Evolutionary conservation across 1,140 invertebrate genomes (phyloP).

Genomic region (Atopsyche davidsoni): DNA sequence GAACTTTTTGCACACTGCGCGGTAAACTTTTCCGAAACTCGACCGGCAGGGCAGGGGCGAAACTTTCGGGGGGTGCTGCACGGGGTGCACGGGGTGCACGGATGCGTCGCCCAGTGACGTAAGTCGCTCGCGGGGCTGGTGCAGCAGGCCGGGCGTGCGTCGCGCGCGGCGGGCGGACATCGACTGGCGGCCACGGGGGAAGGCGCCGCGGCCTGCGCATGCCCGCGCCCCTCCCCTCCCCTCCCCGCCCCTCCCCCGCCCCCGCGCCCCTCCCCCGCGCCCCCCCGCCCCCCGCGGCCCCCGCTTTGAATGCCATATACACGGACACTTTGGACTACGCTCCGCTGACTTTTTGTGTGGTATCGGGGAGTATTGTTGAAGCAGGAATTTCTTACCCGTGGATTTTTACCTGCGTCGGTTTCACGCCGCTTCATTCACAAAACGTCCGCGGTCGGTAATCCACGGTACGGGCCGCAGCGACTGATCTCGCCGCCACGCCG

Average conservation of each 20-base stretch:
- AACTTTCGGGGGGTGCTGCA: constrained; percentile 3
- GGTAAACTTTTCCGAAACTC: constrained; percentile 6
- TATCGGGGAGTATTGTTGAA: constrained; percentile 14
- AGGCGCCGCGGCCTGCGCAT: constrained; percentile 10
- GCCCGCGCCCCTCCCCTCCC: constrained; percentile 8
- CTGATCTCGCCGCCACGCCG: too few relatives aligned
- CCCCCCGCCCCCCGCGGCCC: constrained; percentile 1
- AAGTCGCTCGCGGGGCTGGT: background rate
- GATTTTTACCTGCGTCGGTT: constrained; percentile 18
- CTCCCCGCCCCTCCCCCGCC: background rate
- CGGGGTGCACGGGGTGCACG: too few relatives aligned
- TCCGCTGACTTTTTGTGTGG: constrained; percentile 20
- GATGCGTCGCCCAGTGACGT: too few relatives aligned
- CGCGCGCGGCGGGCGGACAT: constrained; percentile 10
- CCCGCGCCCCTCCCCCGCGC: background rate
- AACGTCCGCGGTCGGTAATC: too few relatives aligned
- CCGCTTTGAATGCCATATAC: constrained; percentile 16
- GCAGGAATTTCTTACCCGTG: constrained; percentile 18
- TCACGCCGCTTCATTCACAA: constrained; percentile 23
- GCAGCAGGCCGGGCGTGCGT: constrained; percentile 7
- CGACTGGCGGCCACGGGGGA: constrained; percentile 16
- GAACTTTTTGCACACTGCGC: constrained; percentile 1
- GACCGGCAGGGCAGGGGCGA: constrained; percentile 13
- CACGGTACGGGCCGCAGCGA: too few relatives aligned
- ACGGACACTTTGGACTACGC: constrained; percentile 15